Evolutionary conservation across 2,888 invertebrate species (phyloP).

Genomic region (Mesodorylaimus sp.): DNA sequence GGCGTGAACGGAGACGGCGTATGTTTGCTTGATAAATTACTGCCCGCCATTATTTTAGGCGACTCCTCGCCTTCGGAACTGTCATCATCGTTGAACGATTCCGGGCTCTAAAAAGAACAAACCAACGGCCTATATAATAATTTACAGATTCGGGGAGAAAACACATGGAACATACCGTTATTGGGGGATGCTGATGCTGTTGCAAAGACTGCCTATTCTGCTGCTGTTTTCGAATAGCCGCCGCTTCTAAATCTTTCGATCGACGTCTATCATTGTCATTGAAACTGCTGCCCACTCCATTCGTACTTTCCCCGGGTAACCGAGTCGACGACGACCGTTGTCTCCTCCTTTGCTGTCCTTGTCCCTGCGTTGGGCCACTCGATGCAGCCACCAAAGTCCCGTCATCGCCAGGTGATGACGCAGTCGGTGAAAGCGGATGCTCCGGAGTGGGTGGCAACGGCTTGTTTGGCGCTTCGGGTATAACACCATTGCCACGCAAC

Average conservation of each 20-base stretch:
- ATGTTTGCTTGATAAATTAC: too few relatives aligned
- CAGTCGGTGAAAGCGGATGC: constrained; percentile 36
- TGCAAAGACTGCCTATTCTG: background rate
- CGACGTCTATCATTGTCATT: too few relatives aligned
- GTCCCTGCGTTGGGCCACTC: too few relatives aligned
- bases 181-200: too few relatives aligned
- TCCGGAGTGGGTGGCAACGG: constrained; percentile 86
- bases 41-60: too few relatives aligned
- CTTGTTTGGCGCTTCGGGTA: constrained; percentile 32
- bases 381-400: constrained; percentile 1
- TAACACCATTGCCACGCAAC: constrained; percentile 21
- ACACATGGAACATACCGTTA: too few relatives aligned
- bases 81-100: background rate
- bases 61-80: background rate
- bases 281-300: too few relatives aligned
- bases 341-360: background rate
- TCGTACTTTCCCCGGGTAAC: too few relatives aligned
- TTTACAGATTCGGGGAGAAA: too few relatives aligned
- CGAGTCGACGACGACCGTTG: background rate
- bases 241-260: background rate
- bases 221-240: background rate
- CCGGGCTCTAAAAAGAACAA: constrained; percentile 1
- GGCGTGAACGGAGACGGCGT: background rate
- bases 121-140: too few relatives aligned
- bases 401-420: background rate